Percentiles rank a stretch among this genome's conserved stretches.
phyloP scores from a whole-genome alignment of 1,140 invertebrate species.

The Cydia pomonella region DNA sequence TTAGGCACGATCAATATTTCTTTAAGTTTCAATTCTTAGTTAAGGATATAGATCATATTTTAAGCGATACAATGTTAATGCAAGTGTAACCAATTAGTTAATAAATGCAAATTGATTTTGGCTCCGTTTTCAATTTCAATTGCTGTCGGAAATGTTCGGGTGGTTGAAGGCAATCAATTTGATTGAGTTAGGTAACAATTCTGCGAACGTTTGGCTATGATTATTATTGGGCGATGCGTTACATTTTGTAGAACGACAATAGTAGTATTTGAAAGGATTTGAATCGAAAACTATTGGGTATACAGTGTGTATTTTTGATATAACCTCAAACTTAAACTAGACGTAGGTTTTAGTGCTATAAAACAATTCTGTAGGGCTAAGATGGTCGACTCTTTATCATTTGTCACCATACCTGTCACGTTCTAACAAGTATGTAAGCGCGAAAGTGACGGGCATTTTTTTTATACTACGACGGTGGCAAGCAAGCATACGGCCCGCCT shows the following conservation, averaged over 20 bases:
- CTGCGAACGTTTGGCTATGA: background rate
- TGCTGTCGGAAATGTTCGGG: background rate
- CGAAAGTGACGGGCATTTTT: no score
- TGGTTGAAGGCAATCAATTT: background rate
- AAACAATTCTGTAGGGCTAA: no score
- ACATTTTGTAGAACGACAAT: background rate
- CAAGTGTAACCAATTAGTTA: slow-evolving; percentile 14
- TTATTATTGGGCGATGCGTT: background rate
- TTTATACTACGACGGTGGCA: no score
- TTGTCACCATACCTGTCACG: no score
- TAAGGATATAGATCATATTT: background rate
- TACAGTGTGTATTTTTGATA: no score
- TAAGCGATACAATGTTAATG: slow-evolving; percentile 10
- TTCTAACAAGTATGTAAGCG: no score
- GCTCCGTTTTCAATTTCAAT: background rate
- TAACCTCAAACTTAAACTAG: no score
- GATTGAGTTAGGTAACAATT: background rate
- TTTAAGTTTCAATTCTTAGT: slow-evolving; percentile 4
- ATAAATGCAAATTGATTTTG: slow-evolving; percentile 3
- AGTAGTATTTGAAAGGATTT: no score
- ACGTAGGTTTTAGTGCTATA: no score
- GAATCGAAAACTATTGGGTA: no score
- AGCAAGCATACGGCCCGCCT: no score
- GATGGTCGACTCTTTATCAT: no score
- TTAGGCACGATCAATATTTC: background rate